Conservation (phyloP, 2,797 vertebrate species). For the Apogon hyalosoma region DNA sequence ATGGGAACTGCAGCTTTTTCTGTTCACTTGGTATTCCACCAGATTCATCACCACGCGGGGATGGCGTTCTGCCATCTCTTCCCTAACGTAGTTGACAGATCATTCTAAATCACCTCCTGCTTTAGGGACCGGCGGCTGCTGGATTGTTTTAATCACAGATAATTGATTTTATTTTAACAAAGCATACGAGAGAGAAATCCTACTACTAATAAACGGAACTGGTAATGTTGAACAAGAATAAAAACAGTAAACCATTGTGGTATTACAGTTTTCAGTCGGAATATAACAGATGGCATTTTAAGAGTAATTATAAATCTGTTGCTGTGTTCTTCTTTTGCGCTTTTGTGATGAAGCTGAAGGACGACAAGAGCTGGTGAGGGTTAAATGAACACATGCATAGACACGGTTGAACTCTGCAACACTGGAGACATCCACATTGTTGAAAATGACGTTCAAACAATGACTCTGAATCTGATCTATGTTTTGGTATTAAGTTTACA, state of each 20-base stretch:
- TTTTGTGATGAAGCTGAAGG: conserved; percentile 18
- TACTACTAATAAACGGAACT: conserved; percentile 48
- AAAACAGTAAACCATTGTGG: conserved; percentile 24
- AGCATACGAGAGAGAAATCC: conserved; percentile 54
- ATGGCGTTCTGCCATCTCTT: conserved; percentile 62
- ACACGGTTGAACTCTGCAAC: background rate
- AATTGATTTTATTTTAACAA: conserved; percentile 77
- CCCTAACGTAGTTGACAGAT: conserved; percentile 64
- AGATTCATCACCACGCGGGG: conserved; percentile 56
- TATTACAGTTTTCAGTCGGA: conserved; percentile 18
- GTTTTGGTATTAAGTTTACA: conserved; percentile 10
- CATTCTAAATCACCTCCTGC: conserved; percentile 74
- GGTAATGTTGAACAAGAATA: conserved; percentile 38
- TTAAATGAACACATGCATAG: conserved; percentile 7
- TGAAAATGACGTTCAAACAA: background rate
- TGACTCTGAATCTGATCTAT: background rate
- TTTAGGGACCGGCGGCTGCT: conserved; percentile 59
- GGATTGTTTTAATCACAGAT: conserved; percentile 77
- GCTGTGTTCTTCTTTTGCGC: conserved; percentile 14
- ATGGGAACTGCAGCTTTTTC: conserved; percentile 26
- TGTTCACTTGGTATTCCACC: conserved; percentile 59
- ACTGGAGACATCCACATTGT: conserved; percentile 11
- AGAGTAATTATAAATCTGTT: conserved; percentile 28
- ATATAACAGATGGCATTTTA: conserved; percentile 7
- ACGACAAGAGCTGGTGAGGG: conserved; percentile 11